Base-by-base conservation (phyloP, 2,888 invertebrate genomes). In the Stenodema calcarata region DNA sequence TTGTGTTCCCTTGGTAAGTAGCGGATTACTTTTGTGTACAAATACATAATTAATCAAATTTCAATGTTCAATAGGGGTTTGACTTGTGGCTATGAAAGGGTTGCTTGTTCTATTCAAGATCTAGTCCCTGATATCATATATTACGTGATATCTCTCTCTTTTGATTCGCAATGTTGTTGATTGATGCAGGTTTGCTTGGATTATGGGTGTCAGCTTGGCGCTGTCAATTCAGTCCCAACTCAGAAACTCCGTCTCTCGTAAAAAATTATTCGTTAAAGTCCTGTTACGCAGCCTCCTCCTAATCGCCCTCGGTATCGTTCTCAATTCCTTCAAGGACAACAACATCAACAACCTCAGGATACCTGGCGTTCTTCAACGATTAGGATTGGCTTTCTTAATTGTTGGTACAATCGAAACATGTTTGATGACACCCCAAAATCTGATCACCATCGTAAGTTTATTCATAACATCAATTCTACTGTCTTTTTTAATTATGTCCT, bases 311-410 rank as follows among this genome's bases (percentile, higher is more conserved):
- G 96, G 96, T 16, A 90, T 96, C 30, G 91, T 95, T 12, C 91
- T 94, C 14, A 94, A 93, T 89, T 93, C 94, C 4, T 88, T 90
- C 2, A 90, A 86, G 47, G 91, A 73, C 90, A 88, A 89, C 47
- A 88, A 90, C 87, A 70, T 89, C 9, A 54, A 76, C 9, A 91
- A 92, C 70, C 92, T 96, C 12, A 92, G 97, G 23, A 93, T 96
- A 81, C 95, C 95, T 0, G 97, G 97, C 4, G 96, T 97, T 76
- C 91, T 98, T 87, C 97, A 97, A 91, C 93, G 97, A n/a, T 92
- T 97, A 84, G 96, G 95, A 0, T 91, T 96, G 16, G 93, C 95
- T 89, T 97, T 96, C 91, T 93, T 96, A 18, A 92, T 96, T 0
- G 95, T 95, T 41, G 95, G 95, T 0, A 91, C 94, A 0, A 89